Percentiles rank a stretch among this genome's conserved stretches.
These are phyloP conservation scores for Morphnarchus princeps DNA, from an alignment of 2,113 vertebrate species.

Conservation along the genomic window DNA sequence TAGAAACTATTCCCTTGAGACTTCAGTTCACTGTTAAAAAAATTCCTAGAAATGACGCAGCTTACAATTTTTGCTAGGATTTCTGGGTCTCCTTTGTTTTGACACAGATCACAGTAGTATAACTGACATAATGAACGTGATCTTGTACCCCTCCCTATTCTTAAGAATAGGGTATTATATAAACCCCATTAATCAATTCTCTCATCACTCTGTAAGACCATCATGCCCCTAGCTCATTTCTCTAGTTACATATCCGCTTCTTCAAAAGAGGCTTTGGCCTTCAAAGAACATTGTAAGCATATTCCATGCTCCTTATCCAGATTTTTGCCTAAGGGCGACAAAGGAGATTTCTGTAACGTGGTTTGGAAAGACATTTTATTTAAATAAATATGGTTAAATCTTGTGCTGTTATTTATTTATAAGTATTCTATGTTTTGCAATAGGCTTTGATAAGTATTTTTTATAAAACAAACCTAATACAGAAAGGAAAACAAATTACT, in stretches of 20 bases:
- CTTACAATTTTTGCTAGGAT: background rate
- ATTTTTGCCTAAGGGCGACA: background rate
- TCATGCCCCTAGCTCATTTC: background rate
- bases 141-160: background rate
- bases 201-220: background rate
- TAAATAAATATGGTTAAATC: background rate
- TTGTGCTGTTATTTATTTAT: background rate
- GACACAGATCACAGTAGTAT: background rate
- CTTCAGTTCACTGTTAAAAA: background rate
- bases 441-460: background rate
- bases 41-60: background rate
- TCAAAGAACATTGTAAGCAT: background rate
- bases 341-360: background rate
- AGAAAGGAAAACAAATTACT: background rate
- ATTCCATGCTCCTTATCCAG: background rate
- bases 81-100: background rate
- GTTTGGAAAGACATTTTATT: background rate
- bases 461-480: background rate
- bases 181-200: background rate
- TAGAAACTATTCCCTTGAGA: background rate
- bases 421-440: background rate
- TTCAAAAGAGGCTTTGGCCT: background rate
- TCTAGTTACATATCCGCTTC: background rate
- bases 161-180: background rate
- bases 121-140: background rate